A percentile compares a stretch with the other conserved stretches of the same genome.
Evolutionary conservation across 2,113 vertebrate genomes (phyloP).

Genomic region (Sporophila hypoxantha): DNA sequence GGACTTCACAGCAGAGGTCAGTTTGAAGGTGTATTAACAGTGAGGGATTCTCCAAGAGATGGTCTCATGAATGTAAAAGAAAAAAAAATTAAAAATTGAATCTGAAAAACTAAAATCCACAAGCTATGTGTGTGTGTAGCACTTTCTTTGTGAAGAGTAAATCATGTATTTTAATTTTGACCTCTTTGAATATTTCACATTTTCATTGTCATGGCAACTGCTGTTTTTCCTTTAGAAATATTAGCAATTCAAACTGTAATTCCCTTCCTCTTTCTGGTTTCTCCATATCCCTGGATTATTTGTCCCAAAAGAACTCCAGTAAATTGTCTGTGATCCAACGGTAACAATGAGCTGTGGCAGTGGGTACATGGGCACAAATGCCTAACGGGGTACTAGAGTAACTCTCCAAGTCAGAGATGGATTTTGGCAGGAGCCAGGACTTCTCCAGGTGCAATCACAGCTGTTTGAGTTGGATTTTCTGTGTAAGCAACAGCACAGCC

Average conservation of each 20-base stretch:
- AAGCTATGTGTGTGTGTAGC: not conserved
- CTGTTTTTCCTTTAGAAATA: constrained; percentile 28
- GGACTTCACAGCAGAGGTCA: not conserved
- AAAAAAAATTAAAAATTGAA: not conserved
- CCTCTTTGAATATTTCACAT: constrained; percentile 35
- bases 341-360: not conserved
- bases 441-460: not conserved
- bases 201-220: constrained; percentile 58
- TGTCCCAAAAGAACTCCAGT: not conserved
- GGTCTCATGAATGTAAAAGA: not conserved
- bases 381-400: not conserved
- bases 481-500: not conserved
- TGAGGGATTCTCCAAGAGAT: not conserved
- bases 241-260: not conserved
- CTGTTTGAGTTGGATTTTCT: not conserved
- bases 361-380: not conserved
- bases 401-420: not conserved
- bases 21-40: not conserved
- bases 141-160: constrained; percentile 15
- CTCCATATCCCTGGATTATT: not conserved
- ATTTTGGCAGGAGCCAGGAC: not conserved
- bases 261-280: not conserved
- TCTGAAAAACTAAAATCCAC: not conserved
- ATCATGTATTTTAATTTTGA: constrained; percentile 49
- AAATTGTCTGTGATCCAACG: not conserved